phyloP scores from a whole-genome alignment of 2,797 vertebrate species.

The Myoxocephalus aenaeus region DNA sequence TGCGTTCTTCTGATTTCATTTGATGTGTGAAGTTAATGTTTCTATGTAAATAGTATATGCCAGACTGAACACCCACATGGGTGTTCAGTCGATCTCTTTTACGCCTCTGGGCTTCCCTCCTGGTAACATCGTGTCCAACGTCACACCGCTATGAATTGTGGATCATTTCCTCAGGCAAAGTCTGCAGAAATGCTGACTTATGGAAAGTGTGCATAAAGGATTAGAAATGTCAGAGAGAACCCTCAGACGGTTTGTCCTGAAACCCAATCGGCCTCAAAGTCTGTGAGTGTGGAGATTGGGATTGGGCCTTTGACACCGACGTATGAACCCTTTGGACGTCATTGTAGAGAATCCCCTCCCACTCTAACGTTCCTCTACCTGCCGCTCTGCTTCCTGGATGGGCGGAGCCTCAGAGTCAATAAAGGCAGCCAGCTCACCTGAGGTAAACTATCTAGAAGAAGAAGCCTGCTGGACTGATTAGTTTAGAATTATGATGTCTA shows the following conservation, averaged over 20 bases:
- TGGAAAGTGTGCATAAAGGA: background rate
- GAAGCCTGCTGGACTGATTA: background rate
- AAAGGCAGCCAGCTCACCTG: background rate
- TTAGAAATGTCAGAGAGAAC: background rate
- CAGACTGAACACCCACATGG: too few species aligned
- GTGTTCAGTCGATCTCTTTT: too few species aligned
- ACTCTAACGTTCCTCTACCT: constrained; percentile 1
- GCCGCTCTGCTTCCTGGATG: constrained; percentile 1
- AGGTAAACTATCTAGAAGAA: background rate
- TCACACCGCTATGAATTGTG: background rate
- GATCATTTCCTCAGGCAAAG: background rate
- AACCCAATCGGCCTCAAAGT: background rate
- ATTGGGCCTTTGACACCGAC: background rate
- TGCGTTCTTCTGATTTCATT: background rate
- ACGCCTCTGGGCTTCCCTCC: too few species aligned
- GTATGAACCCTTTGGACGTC: background rate
- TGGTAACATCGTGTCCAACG: background rate
- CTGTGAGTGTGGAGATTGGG: background rate
- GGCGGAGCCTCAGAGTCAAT: background rate
- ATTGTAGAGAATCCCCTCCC: background rate
- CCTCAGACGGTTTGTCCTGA: background rate
- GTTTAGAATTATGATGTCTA: background rate
- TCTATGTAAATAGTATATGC: background rate
- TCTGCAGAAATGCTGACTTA: background rate
- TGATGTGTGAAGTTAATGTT: background rate